Percentiles rank a stretch among this genome's conserved stretches.
phyloP scores from a whole-genome alignment of 2,797 vertebrate genomes.

The Moxostoma hubbsi region DNA sequence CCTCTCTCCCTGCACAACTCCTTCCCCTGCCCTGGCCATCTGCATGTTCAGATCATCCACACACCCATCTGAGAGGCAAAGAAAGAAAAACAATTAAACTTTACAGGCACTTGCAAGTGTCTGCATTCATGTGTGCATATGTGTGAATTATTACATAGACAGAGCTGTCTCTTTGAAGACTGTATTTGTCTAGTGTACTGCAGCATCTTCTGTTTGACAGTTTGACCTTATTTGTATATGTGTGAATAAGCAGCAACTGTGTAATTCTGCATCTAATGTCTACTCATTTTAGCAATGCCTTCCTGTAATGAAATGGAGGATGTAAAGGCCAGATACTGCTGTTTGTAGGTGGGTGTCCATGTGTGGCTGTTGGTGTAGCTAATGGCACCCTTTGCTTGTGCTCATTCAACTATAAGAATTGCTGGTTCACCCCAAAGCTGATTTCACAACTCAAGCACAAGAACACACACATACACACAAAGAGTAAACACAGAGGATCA shows the following conservation, averaged over 20 bases:
- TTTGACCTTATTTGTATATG: conserved; percentile 54
- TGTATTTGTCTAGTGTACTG: not conserved
- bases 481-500: no score
- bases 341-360: conserved; percentile 25
- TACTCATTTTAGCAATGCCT: conserved; percentile 26
- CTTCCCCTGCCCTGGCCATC: conserved; percentile 48
- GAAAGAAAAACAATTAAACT: not conserved
- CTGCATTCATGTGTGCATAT: not conserved
- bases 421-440: conserved; percentile 48
- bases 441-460: conserved; percentile 29
- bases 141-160: conserved; percentile 1
- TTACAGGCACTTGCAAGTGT: not conserved
- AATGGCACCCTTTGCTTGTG: conserved; percentile 49
- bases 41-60: conserved; percentile 66
- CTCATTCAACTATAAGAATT: conserved; percentile 50
- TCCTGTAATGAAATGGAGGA: conserved; percentile 27
- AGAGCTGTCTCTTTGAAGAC: conserved; percentile 6
- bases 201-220: not conserved
- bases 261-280: conserved; percentile 33
- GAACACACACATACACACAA: conserved; percentile 24
- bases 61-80: conserved; percentile 65
- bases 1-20: conserved; percentile 57
- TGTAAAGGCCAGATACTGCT: conserved; percentile 19
- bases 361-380: conserved; percentile 49
- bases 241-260: conserved; percentile 34